Conservation (phyloP, 2,113 vertebrate genomes). For the Heteronetta atricapilla region DNA sequence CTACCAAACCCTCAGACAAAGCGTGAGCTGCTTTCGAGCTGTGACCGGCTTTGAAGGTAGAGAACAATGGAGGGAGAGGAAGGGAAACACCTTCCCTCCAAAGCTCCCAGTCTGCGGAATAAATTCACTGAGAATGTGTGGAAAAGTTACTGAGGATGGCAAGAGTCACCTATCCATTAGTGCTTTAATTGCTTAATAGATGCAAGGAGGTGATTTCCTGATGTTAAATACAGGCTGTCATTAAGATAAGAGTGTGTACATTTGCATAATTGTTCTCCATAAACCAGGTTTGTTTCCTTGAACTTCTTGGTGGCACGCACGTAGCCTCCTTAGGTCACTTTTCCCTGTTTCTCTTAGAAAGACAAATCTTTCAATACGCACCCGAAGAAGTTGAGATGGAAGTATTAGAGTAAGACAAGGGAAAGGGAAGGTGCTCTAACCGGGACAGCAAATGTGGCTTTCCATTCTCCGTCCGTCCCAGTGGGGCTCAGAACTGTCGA, state of each 20-base stretch:
- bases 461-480: not conserved
- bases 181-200: not conserved
- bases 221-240: not conserved
- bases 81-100: not conserved
- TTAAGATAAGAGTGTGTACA: slow-evolving; percentile 6
- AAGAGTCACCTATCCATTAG: not conserved
- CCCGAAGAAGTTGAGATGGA: not conserved
- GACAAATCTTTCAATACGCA: not conserved
- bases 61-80: slow-evolving; percentile 78
- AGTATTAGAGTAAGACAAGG: not conserved
- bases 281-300: not conserved
- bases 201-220: not conserved
- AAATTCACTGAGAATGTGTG: not conserved
- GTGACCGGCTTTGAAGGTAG: slow-evolving; percentile 74
- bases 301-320: not conserved
- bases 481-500: not conserved
- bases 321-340: not conserved
- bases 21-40: slow-evolving; percentile 81
- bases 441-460: not conserved
- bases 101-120: not conserved
- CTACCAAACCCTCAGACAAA: slow-evolving; percentile 77
- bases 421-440: not conserved
- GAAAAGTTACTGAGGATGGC: slow-evolving; percentile 45
- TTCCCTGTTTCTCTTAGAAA: not conserved
- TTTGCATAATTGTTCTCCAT: slow-evolving; percentile 5